A percentile compares a stretch with the other conserved stretches of the same genome.
Conservation (phyloP, 2,797 vertebrate genomes). For the Trachurus trachurus region DNA sequence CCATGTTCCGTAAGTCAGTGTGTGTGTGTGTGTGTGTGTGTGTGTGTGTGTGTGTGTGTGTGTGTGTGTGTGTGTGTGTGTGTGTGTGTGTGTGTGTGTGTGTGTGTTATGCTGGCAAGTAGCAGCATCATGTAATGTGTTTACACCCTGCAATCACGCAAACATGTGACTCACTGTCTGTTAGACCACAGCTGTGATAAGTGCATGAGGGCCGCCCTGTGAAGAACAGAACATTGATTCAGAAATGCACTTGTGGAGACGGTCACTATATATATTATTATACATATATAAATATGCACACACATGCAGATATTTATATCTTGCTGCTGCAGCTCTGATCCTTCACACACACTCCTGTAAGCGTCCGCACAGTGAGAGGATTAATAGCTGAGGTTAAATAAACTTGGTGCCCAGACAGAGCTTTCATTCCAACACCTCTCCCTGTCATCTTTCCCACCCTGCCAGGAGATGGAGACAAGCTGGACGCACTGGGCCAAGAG, state of each 20-base stretch:
- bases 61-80: neutral
- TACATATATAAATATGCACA: slow-evolving; percentile 5
- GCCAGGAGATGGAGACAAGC: slow-evolving; percentile 74
- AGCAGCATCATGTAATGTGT: neutral
- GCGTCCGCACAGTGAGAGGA: slow-evolving; percentile 58
- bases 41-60: neutral
- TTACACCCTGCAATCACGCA: slow-evolving; percentile 12
- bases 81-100: neutral
- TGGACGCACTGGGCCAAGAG: slow-evolving; percentile 62
- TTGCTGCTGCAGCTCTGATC: slow-evolving; percentile 27
- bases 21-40: neutral
- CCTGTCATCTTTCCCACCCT: slow-evolving; percentile 64
- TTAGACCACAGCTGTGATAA: slow-evolving; percentile 4
- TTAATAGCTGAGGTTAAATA: slow-evolving; percentile 73
- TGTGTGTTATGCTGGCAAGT: neutral
- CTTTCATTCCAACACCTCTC: slow-evolving; percentile 74
- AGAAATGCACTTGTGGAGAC: slow-evolving; percentile 10
- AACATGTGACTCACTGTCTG: neutral
- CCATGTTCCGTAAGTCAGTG: slow-evolving; percentile 85
- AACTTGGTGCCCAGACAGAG: slow-evolving; percentile 63
- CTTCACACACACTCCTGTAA: slow-evolving; percentile 31
- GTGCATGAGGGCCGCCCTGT: neutral
- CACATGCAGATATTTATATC: slow-evolving; percentile 2
- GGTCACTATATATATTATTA: slow-evolving; percentile 1
- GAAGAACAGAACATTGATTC: neutral